Base-by-base conservation (phyloP, 2,888 invertebrate species). In the Caradrina clavipalpis region DNA sequence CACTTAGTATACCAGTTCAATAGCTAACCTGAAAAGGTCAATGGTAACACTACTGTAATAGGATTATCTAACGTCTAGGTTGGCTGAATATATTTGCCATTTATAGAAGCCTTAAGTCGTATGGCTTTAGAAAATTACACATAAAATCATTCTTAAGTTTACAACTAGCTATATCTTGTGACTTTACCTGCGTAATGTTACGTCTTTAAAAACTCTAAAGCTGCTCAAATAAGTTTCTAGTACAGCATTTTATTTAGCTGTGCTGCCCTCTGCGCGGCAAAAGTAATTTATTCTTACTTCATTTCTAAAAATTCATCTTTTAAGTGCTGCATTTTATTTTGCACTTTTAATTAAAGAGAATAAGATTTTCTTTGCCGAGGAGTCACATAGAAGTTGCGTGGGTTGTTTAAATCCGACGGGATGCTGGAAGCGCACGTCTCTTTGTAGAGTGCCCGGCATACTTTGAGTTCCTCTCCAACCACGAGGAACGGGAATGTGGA, bases 401-500 rank as follows among this genome's bases (percentile, higher is more conserved):
- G 35, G 35, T 26, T 13, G n/a, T 39, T 42, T 42, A 45, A 78
- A 75, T 56, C 31, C 49, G 6, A 13, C 42, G 35, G 2, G 10
- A 45, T 22, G 21, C 31, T 50, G 42, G 8, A 39, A 49, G 21
- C 53, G 11, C 74, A 65, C 57, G 60, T 39, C 67, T 15, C 67
- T 57, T 60, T 53, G 22, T 49, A 2, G 35, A 50, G 26, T 45
- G n/a, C 22, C 22, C 22, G 15, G 53, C 74, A 56, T 73, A 73
- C 42, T 73, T 73, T 39, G 13, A 26, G 59, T 51, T 55, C 39
- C 35, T 11, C 35, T n/a, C 35, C 31, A 35, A 35, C 47, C n/a
- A 59, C 47, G 31, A 58, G 19, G 47, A 19, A 15, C 26, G 3
- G 53, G 73, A 60, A 60, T 56, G 59, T 65, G 42, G 17, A 56